Evolutionary conservation across 2,113 vertebrate species (phyloP), one percentile per base, ranked within the genome.

Genomic region (Varanus salvator): DNA sequence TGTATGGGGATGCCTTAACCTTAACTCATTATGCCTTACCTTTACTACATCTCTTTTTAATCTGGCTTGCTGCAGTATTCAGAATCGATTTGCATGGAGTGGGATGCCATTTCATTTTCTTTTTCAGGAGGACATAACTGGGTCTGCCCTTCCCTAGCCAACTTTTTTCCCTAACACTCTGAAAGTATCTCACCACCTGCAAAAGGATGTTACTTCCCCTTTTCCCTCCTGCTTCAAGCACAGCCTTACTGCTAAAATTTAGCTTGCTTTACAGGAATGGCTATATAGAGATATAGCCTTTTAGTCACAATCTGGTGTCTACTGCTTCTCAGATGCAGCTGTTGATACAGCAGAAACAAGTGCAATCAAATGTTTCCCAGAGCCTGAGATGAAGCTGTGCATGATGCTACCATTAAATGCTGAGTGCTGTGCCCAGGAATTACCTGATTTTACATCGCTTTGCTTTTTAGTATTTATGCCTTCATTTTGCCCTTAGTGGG

Each of bases 401-500:
- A 66, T 23, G 19, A 80, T 52, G 76, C 31, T 80, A 66, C 76
- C 19, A 80, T 80, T 66, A 80, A 87, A 50, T 78, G 19, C 29
- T 68, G 75, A 87, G 19, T 80, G 21, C 31, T 69, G 11, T 4
- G 31, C 54, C 66, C 23, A 69, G n/a, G 31, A 87, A 52, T 81
- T 88, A 80, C 15, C 54, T 4, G 4, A 25, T 44, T 68, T 87
- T 87, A 38, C 75, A 87, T 87, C 78, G 23, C 11, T 75, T 66
- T 60, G 54, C 60, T 66, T 38, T 66, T 66, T 50, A 23, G 23
- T 80, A 54, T 88, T 71, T 80, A 69, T 71, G 21, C 64, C 9
- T 80, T 66, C 86, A 78, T 87, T 21, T 8, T 23, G 48, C 48
- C 71, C 31, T 88, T 80, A 88, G 80, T 71, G n/a, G 77, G 66